Conservation (phyloP, 2,797 vertebrate genomes). For the Sebastolobus altivelis region DNA sequence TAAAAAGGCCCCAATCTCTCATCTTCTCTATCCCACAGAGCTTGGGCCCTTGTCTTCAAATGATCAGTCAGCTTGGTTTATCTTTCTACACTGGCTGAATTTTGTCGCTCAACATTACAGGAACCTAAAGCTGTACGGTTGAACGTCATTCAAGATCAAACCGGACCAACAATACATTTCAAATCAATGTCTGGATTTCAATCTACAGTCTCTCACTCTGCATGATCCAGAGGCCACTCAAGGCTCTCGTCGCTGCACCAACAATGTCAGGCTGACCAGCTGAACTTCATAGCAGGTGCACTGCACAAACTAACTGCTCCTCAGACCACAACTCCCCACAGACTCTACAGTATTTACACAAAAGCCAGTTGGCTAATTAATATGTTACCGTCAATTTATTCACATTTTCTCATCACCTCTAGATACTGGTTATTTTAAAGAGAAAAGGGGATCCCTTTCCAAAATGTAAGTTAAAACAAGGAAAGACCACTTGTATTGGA, state of each 20-base stretch:
- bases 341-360: neutral
- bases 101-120: neutral
- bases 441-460: too few species aligned
- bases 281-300: neutral
- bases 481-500: too few species aligned
- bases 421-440: too few species aligned
- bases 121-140: neutral
- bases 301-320: too few species aligned
- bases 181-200: neutral
- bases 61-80: neutral
- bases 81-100: neutral
- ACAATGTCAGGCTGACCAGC: neutral
- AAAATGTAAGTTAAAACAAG: too few species aligned
- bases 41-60: neutral
- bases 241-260: conserved; percentile 4
- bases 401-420: neutral
- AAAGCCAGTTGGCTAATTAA: neutral
- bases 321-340: neutral
- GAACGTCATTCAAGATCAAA: conserved; percentile 2
- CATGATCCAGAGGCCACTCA: neutral
- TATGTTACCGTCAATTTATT: neutral
- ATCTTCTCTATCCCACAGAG: neutral
- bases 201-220: neutral
- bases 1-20: neutral
- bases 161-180: neutral